phyloP scores from a whole-genome alignment of 1,140 invertebrate genomes.

The Pararge aegeria region DNA sequence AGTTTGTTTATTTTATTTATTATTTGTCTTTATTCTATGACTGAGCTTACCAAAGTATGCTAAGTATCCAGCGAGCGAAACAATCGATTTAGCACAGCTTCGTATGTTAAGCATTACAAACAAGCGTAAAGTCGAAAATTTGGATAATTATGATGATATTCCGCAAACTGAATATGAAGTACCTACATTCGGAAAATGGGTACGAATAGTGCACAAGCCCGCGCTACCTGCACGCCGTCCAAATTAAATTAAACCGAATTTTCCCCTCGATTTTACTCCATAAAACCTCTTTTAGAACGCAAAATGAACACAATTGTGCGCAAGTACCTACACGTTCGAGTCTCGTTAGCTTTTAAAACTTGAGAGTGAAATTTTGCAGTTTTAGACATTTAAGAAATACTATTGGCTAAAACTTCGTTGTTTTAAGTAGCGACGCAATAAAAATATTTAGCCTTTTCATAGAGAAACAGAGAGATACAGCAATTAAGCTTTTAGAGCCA shows the following conservation, averaged over 20 bases:
- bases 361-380: constrained; percentile 19
- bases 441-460: constrained; percentile 9
- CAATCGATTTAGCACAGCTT: no score
- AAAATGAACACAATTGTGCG: constrained; percentile 28
- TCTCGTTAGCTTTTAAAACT: constrained; percentile 27
- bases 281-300: constrained; percentile 28
- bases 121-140: neutral
- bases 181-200: constrained; percentile 5
- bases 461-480: constrained; percentile 3
- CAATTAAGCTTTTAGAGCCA: constrained; percentile 2
- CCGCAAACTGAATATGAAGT: neutral
- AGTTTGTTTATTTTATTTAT: no score
- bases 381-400: neutral
- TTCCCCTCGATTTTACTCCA: constrained; percentile 29
- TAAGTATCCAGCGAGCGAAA: no score
- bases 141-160: constrained; percentile 14
- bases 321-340: constrained; percentile 19
- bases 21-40: no score
- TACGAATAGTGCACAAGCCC: constrained; percentile 5
- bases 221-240: constrained; percentile 20
- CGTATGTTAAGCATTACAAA: neutral
- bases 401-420: constrained; percentile 7
- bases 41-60: no score
- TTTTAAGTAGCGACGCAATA: constrained; percentile 9
- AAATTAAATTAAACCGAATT: constrained; percentile 37